Evolutionary conservation across 2,113 vertebrate species (phyloP).

Genomic region (Phaethon lepturus): DNA sequence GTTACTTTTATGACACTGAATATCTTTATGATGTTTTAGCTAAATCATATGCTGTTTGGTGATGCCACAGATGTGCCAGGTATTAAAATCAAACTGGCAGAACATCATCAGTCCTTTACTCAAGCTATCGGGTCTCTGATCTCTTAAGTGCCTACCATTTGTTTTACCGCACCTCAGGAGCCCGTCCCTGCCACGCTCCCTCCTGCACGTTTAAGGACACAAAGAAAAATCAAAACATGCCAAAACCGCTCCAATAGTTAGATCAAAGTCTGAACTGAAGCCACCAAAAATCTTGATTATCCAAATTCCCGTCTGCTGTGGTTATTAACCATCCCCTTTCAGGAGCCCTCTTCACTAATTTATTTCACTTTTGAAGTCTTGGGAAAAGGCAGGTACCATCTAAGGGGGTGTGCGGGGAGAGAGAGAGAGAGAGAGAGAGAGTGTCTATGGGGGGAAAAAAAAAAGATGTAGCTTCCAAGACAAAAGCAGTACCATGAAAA

Average conservation of each 20-base stretch:
- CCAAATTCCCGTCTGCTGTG: neutral
- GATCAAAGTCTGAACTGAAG: neutral
- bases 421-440: too few species aligned
- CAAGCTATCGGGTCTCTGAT: neutral
- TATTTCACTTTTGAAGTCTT: neutral
- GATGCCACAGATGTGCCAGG: constrained; percentile 62
- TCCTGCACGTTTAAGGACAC: neutral
- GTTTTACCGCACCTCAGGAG: neutral
- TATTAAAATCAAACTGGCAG: constrained; percentile 20
- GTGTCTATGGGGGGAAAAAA: neutral
- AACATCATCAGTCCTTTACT: neutral
- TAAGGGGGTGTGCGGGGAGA: too few species aligned
- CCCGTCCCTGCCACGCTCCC: neutral
- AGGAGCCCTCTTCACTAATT: neutral
- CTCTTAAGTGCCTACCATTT: neutral
- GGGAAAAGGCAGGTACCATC: neutral
- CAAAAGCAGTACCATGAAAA: neutral
- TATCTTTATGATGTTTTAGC: constrained; percentile 69
- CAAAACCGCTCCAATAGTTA: neutral
- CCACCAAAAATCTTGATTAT: neutral
- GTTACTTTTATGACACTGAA: constrained; percentile 67
- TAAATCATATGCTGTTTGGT: constrained; percentile 51
- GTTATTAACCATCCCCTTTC: neutral
- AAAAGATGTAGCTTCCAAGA: neutral
- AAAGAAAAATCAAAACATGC: constrained; percentile 7